A percentile compares a stretch with the other conserved stretches of the same genome.
Conservation (phyloP, 2,113 vertebrate species). For the Caranx ignobilis region DNA sequence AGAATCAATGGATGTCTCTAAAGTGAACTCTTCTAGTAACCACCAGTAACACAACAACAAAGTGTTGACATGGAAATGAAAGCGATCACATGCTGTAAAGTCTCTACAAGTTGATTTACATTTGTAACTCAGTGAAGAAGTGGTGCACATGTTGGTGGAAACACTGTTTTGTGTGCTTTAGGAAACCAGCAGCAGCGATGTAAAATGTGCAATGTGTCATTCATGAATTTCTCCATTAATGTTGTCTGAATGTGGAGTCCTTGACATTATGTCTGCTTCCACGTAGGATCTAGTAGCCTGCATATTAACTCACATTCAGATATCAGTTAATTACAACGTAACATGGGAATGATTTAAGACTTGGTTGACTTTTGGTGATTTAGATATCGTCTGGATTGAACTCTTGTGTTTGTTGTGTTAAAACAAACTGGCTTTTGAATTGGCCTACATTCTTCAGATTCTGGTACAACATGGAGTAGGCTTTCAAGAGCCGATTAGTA, state of each 20-base stretch:
- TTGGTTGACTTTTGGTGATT: slow-evolving; percentile 51
- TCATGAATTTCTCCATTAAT: too few species aligned
- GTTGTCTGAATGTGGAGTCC: neutral
- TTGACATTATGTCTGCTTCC: neutral
- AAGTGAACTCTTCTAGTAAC: neutral
- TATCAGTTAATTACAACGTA: neutral
- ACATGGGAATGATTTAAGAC: neutral
- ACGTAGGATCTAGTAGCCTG: neutral
- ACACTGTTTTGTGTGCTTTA: neutral
- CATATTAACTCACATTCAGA: neutral
- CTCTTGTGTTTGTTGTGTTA: slow-evolving; percentile 63
- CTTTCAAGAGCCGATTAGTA: slow-evolving; percentile 84
- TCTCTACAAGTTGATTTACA: neutral
- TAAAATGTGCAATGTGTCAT: neutral
- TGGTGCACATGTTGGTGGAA: neutral
- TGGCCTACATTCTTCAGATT: slow-evolving; percentile 87
- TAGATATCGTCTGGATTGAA: slow-evolving; percentile 47
- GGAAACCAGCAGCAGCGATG: neutral
- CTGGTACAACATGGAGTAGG: slow-evolving; percentile 84
- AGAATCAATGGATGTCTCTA: neutral
- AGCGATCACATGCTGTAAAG: neutral
- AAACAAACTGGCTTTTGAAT: slow-evolving; percentile 73
- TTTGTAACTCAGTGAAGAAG: too few species aligned
- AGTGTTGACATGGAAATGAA: neutral
- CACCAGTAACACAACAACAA: neutral